Base-by-base conservation (phyloP, 2,113 vertebrate species). In the Cebidichthys violaceus region DNA sequence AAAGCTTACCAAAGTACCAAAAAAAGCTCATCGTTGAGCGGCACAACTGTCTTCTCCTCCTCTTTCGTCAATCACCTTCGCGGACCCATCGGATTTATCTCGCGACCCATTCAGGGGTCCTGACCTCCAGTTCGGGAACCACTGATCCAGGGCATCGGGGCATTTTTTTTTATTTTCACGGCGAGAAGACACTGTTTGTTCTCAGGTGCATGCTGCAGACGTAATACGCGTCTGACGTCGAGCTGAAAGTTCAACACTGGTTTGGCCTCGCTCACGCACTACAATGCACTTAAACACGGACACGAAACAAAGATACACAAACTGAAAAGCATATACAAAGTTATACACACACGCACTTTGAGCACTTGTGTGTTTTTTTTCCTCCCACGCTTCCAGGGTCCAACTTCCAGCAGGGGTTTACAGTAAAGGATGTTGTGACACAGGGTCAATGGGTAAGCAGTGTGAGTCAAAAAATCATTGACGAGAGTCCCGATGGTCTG, bases 351-450 rank as follows among this genome's bases (percentile, higher is more conserved):
- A n/a, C 33, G 47, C 45, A 43, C 62, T 55, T 65, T 54, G 15
- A 33, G 81, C 66, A 45, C 27, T 39, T 33, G 20, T 73, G 47
- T 76, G 52, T 80, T 87, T 70, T 66, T 80, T 87, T 70, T 66
- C 83, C 80, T 91, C 90, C 84, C 79, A 83, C 70, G 37, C 89
- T 77, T 47, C 50, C 74, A 59, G 54, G 37, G 81, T 92, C 83
- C 86, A 90, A 18, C 79, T 78, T 84, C 86, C 87, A 86, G 79
- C 24, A 45, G 77, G 2, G 27, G 33, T 82, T 94, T 93, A 92
- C 89, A 87, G 91, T 93, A 92, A 89, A 77, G 59, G 79, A 86
- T 90, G 88, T 92, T 85, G 83, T 87, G 91, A 92, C 89, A 91
- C 79, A 69, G 81, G 89, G 81, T 87, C 84, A 86, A 27, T 88